Percentiles rank a stretch among this genome's conserved stretches.
Evolutionary conservation across 2,797 vertebrate genomes (phyloP).

Genomic region (Coendou prehensilis): DNA sequence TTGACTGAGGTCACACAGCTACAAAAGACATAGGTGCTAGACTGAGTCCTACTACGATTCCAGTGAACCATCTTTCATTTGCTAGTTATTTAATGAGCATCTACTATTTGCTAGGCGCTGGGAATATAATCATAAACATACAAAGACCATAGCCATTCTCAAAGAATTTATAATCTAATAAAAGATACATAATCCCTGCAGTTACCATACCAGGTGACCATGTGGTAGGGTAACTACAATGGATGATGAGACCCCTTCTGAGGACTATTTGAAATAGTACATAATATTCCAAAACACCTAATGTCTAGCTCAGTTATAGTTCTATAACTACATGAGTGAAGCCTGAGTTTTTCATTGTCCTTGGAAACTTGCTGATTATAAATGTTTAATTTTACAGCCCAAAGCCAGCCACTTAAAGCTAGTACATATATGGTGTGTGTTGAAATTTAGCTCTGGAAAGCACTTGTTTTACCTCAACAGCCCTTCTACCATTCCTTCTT

Average conservation of each 20-base stretch:
- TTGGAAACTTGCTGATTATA: background rate
- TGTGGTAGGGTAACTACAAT: background rate
- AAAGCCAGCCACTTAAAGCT: background rate
- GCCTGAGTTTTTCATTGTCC: background rate
- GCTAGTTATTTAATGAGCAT: background rate
- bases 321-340: background rate
- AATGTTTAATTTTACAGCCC: background rate
- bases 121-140: background rate
- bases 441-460: background rate
- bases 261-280: background rate
- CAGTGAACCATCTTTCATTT: background rate
- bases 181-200: background rate
- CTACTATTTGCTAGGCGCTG: background rate
- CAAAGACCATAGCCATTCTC: background rate
- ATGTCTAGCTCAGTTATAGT: background rate
- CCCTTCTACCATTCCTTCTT: background rate
- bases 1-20: background rate
- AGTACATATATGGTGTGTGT: background rate
- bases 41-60: background rate
- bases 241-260: background rate
- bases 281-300: conserved; percentile 1
- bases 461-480: background rate
- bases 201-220: background rate
- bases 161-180: background rate
- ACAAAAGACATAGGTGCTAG: background rate